Evolutionary conservation across 2,888 invertebrate genomes (phyloP).

Genomic region (Nephrotoma appendiculata): DNA sequence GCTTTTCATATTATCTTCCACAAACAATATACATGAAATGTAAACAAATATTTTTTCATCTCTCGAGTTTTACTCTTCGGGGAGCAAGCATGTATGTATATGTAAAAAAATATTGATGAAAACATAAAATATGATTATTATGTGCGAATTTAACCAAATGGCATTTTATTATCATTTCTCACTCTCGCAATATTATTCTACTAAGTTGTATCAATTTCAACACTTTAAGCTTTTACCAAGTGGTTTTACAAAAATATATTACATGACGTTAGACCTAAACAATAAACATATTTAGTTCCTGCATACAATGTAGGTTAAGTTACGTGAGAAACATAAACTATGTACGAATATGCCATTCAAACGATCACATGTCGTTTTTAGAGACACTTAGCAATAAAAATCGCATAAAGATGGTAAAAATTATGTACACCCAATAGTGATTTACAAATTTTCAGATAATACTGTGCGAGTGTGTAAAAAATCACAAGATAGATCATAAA

Average conservation of each 20-base stretch:
- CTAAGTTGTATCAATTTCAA: too few species aligned
- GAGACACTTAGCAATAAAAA: background rate
- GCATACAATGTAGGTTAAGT: background rate
- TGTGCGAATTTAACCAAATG: conserved; percentile 1
- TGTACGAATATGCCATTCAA: background rate
- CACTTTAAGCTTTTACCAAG: too few species aligned
- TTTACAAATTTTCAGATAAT: background rate
- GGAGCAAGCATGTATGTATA: background rate
- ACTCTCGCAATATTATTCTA: background rate
- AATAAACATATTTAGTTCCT: background rate
- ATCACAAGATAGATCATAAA: background rate
- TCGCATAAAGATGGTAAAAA: background rate
- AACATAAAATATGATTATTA: background rate
- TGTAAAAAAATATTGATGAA: background rate
- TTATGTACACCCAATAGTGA: background rate
- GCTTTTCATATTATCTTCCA: background rate
- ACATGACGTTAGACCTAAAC: background rate
- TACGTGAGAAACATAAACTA: background rate
- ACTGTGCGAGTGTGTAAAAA: background rate
- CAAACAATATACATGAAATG: background rate
- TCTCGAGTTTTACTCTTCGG: background rate
- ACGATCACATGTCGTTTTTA: background rate
- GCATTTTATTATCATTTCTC: background rate
- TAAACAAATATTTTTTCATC: background rate
- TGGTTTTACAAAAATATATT: too few species aligned